Percentiles rank a stretch among this genome's conserved stretches.
Evolutionary conservation across 2,888 invertebrate genomes (phyloP).

Genomic region (Eudemis profundana): DNA sequence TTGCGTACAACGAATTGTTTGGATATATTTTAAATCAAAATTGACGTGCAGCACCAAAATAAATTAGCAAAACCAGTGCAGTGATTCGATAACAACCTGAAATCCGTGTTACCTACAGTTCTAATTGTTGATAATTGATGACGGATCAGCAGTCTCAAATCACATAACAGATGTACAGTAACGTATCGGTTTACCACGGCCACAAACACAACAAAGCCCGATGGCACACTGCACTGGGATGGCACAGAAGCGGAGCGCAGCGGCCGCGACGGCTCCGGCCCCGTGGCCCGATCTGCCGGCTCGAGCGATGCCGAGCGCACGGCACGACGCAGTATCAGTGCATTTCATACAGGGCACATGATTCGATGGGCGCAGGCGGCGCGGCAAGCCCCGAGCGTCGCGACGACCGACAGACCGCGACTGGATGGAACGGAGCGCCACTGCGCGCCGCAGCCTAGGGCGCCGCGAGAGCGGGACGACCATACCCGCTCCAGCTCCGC

Average conservation of each 20-base stretch:
- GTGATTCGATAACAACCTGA: constrained; percentile 71
- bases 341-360: constrained; percentile 70
- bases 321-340: constrained; percentile 63
- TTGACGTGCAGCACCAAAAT: constrained; percentile 42
- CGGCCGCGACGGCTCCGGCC: constrained; percentile 52
- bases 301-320: constrained; percentile 40
- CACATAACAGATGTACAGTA: constrained; percentile 44
- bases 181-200: constrained; percentile 48
- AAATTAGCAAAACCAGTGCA: constrained; percentile 56
- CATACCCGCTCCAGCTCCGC: constrained; percentile 63
- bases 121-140: constrained; percentile 43
- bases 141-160: constrained; percentile 46
- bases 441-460: constrained; percentile 80
- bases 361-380: constrained; percentile 72
- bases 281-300: constrained; percentile 48
- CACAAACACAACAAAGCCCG: constrained; percentile 66
- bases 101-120: constrained; percentile 43
- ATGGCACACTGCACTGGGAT: constrained; percentile 69
- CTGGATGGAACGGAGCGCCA: constrained; percentile 76
- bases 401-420: constrained; percentile 85
- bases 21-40: constrained; percentile 49
- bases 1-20: constrained; percentile 53
- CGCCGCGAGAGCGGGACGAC: constrained; percentile 81
- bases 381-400: constrained; percentile 82
- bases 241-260: constrained; percentile 46